Percentiles rank a stretch among this genome's conserved stretches.
These are phyloP conservation scores for Pseudomugil tenellus DNA, from an alignment of 2,797 vertebrate genomes.

Conservation along the genomic window DNA sequence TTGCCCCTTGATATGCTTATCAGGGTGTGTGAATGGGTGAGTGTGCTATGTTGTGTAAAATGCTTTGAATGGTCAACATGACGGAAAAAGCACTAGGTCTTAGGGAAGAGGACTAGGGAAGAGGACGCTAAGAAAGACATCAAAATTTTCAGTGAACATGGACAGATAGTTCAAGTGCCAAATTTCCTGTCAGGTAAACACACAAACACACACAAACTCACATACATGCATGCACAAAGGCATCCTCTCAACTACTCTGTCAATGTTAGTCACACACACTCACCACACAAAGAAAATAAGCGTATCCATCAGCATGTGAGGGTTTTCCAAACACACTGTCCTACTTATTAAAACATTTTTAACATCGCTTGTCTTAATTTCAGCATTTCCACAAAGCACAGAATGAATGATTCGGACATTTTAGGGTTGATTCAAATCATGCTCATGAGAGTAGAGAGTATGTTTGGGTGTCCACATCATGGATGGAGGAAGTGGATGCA, in stretches of 20 bases:
- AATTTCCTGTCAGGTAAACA: constrained; percentile 55
- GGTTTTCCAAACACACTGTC: constrained; percentile 70
- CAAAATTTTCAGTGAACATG: constrained; percentile 33
- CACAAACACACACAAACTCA: constrained; percentile 11
- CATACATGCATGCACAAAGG: constrained; percentile 21
- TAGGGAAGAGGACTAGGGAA: no score
- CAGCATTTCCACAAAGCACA: constrained; percentile 59
- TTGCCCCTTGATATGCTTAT: no score
- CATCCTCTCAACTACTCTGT: constrained; percentile 61
- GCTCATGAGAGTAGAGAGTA: no score
- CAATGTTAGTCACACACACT: constrained; percentile 60
- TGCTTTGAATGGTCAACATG: no score
- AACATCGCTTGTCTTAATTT: constrained; percentile 61
- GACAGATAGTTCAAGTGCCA: constrained; percentile 46
- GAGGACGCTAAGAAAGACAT: constrained; percentile 25
- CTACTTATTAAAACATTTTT: constrained; percentile 74
- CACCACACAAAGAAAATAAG: constrained; percentile 59
- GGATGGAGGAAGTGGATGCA: no score
- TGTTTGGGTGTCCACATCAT: no score
- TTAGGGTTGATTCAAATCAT: constrained; percentile 32
- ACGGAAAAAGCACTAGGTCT: no score
- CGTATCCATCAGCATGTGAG: constrained; percentile 69
- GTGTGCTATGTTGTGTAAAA: no score
- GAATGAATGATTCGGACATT: constrained; percentile 44
- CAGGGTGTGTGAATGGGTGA: no score